Conservation (phyloP, 2,888 invertebrate species). For the Scaptodrosophila latifasciaeformis region DNA sequence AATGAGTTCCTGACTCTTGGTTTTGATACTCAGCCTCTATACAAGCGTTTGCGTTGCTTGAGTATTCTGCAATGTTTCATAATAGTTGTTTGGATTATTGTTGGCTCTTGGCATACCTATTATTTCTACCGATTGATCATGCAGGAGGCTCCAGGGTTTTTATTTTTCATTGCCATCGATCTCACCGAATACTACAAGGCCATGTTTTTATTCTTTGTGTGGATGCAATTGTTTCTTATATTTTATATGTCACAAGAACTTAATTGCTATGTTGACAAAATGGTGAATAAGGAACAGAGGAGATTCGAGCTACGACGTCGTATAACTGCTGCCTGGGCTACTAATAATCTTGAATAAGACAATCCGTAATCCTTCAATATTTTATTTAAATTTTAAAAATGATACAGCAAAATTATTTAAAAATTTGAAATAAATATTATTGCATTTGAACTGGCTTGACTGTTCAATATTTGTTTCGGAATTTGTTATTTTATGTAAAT, state of each 20-base stretch:
- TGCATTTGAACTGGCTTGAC: too few species aligned
- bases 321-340: neutral
- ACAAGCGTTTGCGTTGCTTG: slow-evolving; percentile 22
- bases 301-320: slow-evolving; percentile 7
- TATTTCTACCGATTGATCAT: slow-evolving; percentile 43
- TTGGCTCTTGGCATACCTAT: slow-evolving; percentile 19
- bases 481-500: too few species aligned
- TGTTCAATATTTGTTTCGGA: too few species aligned
- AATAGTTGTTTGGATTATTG: neutral
- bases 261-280: slow-evolving; percentile 33
- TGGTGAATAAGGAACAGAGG: slow-evolving; percentile 22
- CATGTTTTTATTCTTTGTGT: slow-evolving; percentile 35
- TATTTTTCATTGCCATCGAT: slow-evolving; percentile 38
- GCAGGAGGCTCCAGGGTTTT: slow-evolving; percentile 23
- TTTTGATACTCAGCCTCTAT: slow-evolving; percentile 26
- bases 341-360: too few species aligned
- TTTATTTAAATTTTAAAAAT: too few species aligned
- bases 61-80: neutral
- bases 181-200: slow-evolving; percentile 46
- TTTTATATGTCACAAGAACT: slow-evolving; percentile 31
- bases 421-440: too few species aligned
- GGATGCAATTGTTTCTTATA: slow-evolving; percentile 34
- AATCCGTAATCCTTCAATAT: too few species aligned
- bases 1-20: slow-evolving; percentile 29
- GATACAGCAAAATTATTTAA: too few species aligned